phyloP scores from a whole-genome alignment of 2,888 invertebrate species.

The Apeira syringaria region DNA sequence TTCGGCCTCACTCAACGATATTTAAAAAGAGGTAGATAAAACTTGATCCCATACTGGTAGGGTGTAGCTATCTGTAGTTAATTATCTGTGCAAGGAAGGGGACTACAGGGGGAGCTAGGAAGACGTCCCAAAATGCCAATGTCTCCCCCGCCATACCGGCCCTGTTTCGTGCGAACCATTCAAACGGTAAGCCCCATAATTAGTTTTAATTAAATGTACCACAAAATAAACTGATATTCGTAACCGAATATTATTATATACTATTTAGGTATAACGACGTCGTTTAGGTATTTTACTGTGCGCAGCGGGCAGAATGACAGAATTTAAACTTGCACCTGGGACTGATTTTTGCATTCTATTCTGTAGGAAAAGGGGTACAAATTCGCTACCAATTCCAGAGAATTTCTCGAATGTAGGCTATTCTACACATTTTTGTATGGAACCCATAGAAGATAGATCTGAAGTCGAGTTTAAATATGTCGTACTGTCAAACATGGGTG shows the following conservation, averaged over 20 bases:
- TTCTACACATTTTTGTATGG: too few relatives aligned
- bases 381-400: too few relatives aligned
- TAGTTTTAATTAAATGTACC: conserved; percentile 77
- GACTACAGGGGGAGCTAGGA: conserved; percentile 50
- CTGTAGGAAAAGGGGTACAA: too few relatives aligned
- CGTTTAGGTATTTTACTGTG: too few relatives aligned
- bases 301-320: too few relatives aligned
- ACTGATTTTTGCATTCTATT: too few relatives aligned
- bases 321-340: too few relatives aligned
- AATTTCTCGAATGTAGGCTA: too few relatives aligned
- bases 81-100: conserved; percentile 76
- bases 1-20: conserved; percentile 49
- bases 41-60: conserved; percentile 62
- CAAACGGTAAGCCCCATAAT: conserved; percentile 67
- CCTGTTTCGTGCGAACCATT: conserved; percentile 60
- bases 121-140: conserved; percentile 66
- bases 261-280: conserved; percentile 35
- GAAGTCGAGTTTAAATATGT: too few relatives aligned
- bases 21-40: conserved; percentile 76
- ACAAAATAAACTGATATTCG: conserved; percentile 51
- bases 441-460: too few relatives aligned
- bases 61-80: conserved; percentile 79
- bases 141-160: conserved; percentile 58
- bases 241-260: conserved; percentile 40
- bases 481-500: too few relatives aligned